Conservation (phyloP, 1,140 invertebrate species). For the Micrasema minimum region DNA sequence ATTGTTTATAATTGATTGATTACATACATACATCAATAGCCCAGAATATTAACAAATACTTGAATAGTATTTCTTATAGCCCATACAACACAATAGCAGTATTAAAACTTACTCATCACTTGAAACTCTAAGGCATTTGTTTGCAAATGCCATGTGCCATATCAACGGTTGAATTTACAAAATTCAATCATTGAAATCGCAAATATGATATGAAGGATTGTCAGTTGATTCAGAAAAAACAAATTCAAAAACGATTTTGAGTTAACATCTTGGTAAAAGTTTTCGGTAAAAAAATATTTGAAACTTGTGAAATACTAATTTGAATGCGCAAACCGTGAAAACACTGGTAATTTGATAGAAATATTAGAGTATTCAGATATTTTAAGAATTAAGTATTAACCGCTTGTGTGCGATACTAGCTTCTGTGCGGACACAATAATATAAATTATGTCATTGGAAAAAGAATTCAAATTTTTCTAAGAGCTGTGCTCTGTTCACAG, state of each 20-base stretch:
- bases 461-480: too few species aligned
- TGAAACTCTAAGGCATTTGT: constrained; percentile 6
- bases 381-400: too few species aligned
- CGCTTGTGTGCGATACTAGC: too few species aligned
- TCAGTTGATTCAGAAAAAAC: constrained; percentile 48
- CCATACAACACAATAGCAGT: constrained; percentile 43
- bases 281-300: constrained; percentile 38
- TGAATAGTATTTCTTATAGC: constrained; percentile 42
- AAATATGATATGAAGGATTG: constrained; percentile 50
- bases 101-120: neutral
- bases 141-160: constrained; percentile 8
- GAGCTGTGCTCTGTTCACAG: too few species aligned
- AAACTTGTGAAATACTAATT: constrained; percentile 4
- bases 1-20: constrained; percentile 47
- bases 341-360: too few species aligned
- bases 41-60: constrained; percentile 46
- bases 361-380: too few species aligned
- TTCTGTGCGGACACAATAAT: too few species aligned
- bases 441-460: too few species aligned
- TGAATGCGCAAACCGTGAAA: too few species aligned
- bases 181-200: constrained; percentile 26
- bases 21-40: constrained; percentile 50
- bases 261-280: constrained; percentile 39
- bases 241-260: constrained; percentile 40
- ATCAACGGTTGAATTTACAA: constrained; percentile 7